Percentiles rank a stretch among this genome's conserved stretches.
phyloP scores from a whole-genome alignment of 2,797 vertebrate species.

The Pipistrellus nathusii region DNA sequence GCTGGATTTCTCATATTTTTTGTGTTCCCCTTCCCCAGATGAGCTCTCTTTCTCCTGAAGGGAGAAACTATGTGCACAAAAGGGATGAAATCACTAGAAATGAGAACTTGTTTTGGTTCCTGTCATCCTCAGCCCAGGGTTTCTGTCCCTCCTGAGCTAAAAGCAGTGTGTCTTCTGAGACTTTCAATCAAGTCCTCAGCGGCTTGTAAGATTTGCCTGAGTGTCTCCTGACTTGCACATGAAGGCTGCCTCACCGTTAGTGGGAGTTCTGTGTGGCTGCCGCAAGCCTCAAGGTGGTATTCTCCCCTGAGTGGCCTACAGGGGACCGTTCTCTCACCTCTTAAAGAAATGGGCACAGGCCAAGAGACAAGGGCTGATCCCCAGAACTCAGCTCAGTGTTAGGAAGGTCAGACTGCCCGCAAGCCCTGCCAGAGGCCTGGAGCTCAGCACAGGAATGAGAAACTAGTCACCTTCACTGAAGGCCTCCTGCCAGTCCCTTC shows the following conservation, averaged over 20 bases:
- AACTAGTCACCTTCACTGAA: fast-evolving
- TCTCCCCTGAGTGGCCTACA: background rate
- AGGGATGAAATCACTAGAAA: background rate
- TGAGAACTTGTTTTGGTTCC: conserved; percentile 40
- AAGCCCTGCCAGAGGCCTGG: background rate
- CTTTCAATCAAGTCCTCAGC: conserved; percentile 44
- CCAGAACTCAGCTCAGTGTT: background rate
- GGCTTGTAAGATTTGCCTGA: background rate
- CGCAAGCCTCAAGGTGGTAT: background rate
- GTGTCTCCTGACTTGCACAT: background rate
- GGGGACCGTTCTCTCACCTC: background rate
- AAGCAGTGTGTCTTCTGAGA: background rate
- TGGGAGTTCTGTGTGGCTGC: fast-evolving
- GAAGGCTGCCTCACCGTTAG: background rate
- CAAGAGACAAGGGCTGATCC: background rate
- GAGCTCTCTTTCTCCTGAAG: background rate
- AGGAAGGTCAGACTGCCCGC: background rate
- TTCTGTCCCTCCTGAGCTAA: background rate
- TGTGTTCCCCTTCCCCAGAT: background rate
- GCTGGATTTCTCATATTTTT: background rate
- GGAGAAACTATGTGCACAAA: background rate
- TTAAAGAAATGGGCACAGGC: background rate
- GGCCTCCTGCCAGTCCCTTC: background rate
- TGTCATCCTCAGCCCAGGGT: conserved; percentile 9
- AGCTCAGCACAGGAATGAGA: background rate